Percentiles rank a stretch among this genome's conserved stretches.
These are phyloP conservation scores for Melieria crassipennis DNA, from an alignment of 2,888 invertebrate species.

Conservation along the genomic window DNA sequence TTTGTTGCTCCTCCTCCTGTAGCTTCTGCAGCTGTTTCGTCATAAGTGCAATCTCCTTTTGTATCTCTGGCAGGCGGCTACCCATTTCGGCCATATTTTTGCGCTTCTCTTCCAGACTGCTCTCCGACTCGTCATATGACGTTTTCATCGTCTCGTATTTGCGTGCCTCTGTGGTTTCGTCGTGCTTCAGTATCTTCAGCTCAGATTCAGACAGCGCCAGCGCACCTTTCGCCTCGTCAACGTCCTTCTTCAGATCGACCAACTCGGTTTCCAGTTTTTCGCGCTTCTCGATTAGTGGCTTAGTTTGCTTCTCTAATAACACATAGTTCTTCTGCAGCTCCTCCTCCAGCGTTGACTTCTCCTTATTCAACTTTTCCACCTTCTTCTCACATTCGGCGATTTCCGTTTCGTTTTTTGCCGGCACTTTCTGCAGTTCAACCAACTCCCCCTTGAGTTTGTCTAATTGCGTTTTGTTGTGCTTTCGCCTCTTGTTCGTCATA, in stretches of 20 bases:
- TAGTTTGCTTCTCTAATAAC: slow-evolving; percentile 69
- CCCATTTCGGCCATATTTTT: slow-evolving; percentile 72
- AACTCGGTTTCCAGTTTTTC: slow-evolving; percentile 71
- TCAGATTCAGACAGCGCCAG: slow-evolving; percentile 75
- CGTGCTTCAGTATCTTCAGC: slow-evolving; percentile 75
- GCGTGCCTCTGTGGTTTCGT: slow-evolving; percentile 59
- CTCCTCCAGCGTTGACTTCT: slow-evolving; percentile 69
- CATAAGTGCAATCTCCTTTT: slow-evolving; percentile 66
- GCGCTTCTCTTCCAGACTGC: slow-evolving; percentile 71
- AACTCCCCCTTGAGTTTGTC: slow-evolving; percentile 76
- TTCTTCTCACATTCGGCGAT: slow-evolving; percentile 74
- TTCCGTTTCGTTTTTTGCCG: slow-evolving; percentile 78
- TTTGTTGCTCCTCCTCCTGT: slow-evolving; percentile 63
- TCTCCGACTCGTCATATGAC: slow-evolving; percentile 68
- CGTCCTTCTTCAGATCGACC: slow-evolving; percentile 74
- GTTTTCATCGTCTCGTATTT: slow-evolving; percentile 58
- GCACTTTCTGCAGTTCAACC: slow-evolving; percentile 72
- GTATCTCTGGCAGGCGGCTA: slow-evolving; percentile 66
- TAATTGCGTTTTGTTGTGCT: slow-evolving; percentile 76
- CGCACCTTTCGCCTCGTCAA: slow-evolving; percentile 75
- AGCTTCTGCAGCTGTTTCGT: slow-evolving; percentile 55
- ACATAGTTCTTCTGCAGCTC: slow-evolving; percentile 73
- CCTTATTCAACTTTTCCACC: slow-evolving; percentile 68
- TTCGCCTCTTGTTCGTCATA: slow-evolving; percentile 77
- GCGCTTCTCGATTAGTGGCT: slow-evolving; percentile 69